phyloP scores from a whole-genome alignment of 92 coral and sea anemone genomes.

The Micromussa lordhowensis region DNA sequence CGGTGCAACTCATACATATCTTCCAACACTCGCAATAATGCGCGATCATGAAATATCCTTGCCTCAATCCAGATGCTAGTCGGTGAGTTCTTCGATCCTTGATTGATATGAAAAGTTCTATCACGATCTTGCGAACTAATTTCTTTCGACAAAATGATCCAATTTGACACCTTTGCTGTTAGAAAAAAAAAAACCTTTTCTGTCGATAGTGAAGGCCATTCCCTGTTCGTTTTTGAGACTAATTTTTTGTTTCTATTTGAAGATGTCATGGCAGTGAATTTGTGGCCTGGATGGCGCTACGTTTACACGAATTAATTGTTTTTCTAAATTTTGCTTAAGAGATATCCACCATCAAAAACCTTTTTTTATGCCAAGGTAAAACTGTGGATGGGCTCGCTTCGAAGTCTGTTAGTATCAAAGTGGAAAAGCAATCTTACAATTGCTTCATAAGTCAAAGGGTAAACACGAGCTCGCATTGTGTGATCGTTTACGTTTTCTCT shows the following conservation, averaged over 20 bases:
- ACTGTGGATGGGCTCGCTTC: neutral
- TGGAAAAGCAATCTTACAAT: neutral
- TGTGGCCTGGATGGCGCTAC: neutral
- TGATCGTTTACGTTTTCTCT: neutral
- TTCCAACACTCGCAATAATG: neutral
- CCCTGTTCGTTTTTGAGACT: no score
- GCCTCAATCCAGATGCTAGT: neutral
- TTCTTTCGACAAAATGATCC: neutral
- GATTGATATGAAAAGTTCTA: neutral
- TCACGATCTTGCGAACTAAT: neutral
- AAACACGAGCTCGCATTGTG: constrained; percentile 1
- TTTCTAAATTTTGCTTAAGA: neutral
- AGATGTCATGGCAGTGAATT: neutral
- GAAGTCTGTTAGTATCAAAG: neutral
- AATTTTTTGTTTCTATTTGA: no score
- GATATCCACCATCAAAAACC: no score
- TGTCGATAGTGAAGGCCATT: neutral
- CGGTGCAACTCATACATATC: neutral
- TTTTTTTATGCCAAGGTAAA: neutral
- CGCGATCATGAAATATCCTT: neutral
- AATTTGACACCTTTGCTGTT: constrained; percentile 7
- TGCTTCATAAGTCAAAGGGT: constrained; percentile 11
- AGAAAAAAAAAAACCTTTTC: neutral
- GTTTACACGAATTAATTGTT: neutral
- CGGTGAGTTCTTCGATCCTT: neutral